phyloP scores from a whole-genome alignment of 2,113 vertebrate species.

The Lycocorax pyrrhopterus region DNA sequence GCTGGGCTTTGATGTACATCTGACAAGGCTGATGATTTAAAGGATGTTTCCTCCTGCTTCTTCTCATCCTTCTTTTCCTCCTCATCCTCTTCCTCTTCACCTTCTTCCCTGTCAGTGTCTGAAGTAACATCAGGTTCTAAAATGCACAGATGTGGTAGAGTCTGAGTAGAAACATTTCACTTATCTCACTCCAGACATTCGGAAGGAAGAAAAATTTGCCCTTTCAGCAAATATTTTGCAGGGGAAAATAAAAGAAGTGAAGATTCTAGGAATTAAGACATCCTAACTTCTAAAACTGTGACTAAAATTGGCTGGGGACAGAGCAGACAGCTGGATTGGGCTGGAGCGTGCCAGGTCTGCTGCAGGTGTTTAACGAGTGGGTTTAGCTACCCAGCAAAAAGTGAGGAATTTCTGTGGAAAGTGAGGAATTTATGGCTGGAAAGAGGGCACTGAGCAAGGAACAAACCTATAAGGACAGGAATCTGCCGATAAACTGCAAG shows the following conservation, averaged over 20 bases:
- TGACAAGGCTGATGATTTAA: neutral
- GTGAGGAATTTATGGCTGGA: neutral
- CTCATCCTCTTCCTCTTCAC: neutral
- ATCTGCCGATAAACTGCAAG: constrained; percentile 85
- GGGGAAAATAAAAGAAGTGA: rapidly evolving
- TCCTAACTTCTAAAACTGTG: neutral
- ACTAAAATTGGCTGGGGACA: neutral
- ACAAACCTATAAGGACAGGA: constrained; percentile 78
- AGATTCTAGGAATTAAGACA: neutral
- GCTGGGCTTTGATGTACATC: neutral
- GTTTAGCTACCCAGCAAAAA: neutral
- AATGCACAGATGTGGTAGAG: neutral
- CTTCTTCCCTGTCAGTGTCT: neutral
- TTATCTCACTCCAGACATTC: neutral
- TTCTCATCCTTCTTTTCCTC: neutral
- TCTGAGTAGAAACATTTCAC: neutral
- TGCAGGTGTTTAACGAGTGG: neutral
- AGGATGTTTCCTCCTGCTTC: neutral
- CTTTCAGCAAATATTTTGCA: neutral
- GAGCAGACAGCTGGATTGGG: neutral
- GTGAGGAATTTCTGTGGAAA: neutral
- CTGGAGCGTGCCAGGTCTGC: neutral
- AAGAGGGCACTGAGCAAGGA: neutral
- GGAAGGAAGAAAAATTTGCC: neutral
- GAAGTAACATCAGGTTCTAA: constrained; percentile 40